Evolutionary conservation across 2,888 invertebrate genomes (phyloP).

Genomic region (Tipula helvola): DNA sequence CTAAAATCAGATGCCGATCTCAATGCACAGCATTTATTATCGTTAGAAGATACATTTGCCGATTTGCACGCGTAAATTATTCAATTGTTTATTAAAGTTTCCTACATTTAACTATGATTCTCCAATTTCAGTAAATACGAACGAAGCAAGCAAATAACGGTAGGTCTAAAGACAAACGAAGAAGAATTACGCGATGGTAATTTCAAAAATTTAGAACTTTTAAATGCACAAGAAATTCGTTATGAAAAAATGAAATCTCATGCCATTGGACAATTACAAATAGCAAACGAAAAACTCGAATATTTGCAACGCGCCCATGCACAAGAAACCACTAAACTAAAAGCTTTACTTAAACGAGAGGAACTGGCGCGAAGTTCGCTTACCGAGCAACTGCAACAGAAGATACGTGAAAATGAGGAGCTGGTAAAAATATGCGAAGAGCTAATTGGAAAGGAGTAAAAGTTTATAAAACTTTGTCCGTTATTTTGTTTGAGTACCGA

Average conservation of each 20-base stretch:
- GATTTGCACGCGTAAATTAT: constrained; percentile 45
- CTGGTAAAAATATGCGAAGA: constrained; percentile 89
- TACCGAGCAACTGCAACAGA: constrained; percentile 75
- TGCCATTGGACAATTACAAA: constrained; percentile 80
- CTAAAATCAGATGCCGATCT: constrained; percentile 47
- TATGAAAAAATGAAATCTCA: constrained; percentile 80
- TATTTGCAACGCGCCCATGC: constrained; percentile 60
- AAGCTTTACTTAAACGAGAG: constrained; percentile 77
- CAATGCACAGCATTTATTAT: constrained; percentile 48
- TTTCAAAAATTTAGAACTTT: constrained; percentile 53
- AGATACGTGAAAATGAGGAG: constrained; percentile 80
- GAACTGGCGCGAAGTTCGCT: constrained; percentile 80
- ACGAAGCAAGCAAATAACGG: constrained; percentile 35
- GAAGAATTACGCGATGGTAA: constrained; percentile 42
- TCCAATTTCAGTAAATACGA: constrained; percentile 31
- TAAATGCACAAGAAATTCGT: constrained; percentile 65
- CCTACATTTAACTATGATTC: background rate
- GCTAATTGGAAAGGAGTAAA: constrained; percentile 45
- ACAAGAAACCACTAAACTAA: constrained; percentile 68
- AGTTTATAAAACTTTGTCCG: background rate
- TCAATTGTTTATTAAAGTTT: background rate
- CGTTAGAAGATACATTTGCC: constrained; percentile 52
- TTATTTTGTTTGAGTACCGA: background rate
- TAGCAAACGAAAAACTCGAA: constrained; percentile 77
- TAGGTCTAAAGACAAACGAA: constrained; percentile 30